Percentiles rank a stretch among this genome's conserved stretches.
Conservation (phyloP, 2,113 vertebrate species). For the Vidua chalybeata region DNA sequence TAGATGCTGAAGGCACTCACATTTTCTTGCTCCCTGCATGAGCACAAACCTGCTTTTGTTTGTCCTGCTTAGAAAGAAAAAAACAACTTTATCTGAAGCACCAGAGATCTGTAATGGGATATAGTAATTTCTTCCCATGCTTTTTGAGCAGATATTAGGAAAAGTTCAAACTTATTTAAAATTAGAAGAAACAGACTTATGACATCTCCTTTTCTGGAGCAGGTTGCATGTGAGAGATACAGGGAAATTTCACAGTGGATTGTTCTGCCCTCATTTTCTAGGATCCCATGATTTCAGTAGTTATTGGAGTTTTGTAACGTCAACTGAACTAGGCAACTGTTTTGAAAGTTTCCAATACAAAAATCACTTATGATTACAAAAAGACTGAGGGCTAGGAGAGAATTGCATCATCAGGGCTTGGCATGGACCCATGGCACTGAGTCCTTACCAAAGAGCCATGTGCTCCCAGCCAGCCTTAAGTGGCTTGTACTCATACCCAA, state of each 20-base stretch:
- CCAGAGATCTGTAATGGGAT: background rate
- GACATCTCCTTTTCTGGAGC: background rate
- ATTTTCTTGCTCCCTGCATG: background rate
- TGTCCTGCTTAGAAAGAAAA: background rate
- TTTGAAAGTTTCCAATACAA: conserved; percentile 60
- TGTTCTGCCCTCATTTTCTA: background rate
- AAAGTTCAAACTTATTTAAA: background rate
- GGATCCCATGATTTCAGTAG: background rate
- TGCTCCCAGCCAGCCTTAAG: conserved; percentile 1
- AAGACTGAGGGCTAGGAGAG: background rate
- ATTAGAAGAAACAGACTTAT: background rate
- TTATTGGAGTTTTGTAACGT: background rate
- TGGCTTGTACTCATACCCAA: background rate
- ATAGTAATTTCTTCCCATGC: background rate
- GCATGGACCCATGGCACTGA: background rate
- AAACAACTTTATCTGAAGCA: background rate
- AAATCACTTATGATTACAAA: conserved; percentile 44
- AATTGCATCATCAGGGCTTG: conserved; percentile 22
- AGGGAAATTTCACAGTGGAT: conserved; percentile 6
- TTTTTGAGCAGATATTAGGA: background rate
- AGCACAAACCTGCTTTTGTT: background rate
- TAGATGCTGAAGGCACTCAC: background rate
- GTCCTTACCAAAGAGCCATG: background rate
- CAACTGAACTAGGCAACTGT: background rate
- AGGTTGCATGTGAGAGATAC: background rate